phyloP scores from a whole-genome alignment of 2,113 vertebrate species.

The Scartelaos histophorus region DNA sequence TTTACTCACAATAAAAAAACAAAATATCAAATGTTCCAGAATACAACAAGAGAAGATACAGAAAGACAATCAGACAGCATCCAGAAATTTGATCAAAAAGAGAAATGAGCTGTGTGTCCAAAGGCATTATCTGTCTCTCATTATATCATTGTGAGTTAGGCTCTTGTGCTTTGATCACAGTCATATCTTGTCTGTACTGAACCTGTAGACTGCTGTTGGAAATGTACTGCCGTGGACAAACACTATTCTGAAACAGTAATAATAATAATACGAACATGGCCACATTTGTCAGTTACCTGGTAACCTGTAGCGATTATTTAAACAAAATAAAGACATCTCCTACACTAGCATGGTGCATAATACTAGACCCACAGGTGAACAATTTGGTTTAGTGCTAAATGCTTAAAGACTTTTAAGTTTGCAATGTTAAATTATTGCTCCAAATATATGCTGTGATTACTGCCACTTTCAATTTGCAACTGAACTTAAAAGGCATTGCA shows the following conservation, averaged over 20 bases:
- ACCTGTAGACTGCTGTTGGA: constrained; percentile 34
- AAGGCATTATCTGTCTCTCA: constrained; percentile 31
- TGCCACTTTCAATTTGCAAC: too few relatives aligned
- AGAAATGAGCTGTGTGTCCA: constrained; percentile 22
- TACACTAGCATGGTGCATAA: too few relatives aligned
- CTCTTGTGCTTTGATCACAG: constrained; percentile 43
- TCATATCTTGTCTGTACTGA: constrained; percentile 32
- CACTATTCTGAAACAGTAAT: not conserved
- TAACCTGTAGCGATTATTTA: too few relatives aligned
- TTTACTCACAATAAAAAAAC: constrained; percentile 35
- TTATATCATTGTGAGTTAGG: constrained; percentile 27
- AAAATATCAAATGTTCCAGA: constrained; percentile 29
- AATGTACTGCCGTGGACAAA: constrained; percentile 27
- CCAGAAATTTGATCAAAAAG: constrained; percentile 26
- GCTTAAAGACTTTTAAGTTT: too few relatives aligned
- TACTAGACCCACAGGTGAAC: too few relatives aligned
- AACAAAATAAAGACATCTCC: too few relatives aligned
- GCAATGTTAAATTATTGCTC: too few relatives aligned
- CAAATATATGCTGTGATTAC: too few relatives aligned
- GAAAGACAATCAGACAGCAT: constrained; percentile 27
- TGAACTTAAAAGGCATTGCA: not conserved
- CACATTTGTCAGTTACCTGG: too few relatives aligned
- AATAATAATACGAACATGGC: not conserved
- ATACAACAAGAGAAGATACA: not conserved
- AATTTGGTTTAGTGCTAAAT: too few relatives aligned